Percentiles rank a stretch among this genome's conserved stretches.
These are phyloP conservation scores for Trachurus trachurus DNA, from an alignment of 2,797 vertebrate species.

Conservation along the genomic window DNA sequence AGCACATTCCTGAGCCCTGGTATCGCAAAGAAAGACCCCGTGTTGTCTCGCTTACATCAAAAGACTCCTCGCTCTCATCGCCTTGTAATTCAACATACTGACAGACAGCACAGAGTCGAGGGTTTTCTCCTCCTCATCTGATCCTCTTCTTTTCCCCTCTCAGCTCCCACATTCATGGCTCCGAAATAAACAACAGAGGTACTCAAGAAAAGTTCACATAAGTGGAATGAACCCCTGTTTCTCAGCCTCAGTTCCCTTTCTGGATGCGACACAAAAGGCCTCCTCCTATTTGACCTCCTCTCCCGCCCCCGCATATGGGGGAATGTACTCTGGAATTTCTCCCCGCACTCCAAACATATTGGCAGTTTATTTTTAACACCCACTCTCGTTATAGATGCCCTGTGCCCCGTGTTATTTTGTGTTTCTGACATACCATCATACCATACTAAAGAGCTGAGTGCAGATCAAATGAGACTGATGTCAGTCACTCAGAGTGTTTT, in stretches of 20 bases:
- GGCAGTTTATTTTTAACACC: slow-evolving; percentile 81
- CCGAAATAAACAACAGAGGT: background rate
- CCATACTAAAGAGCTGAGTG: slow-evolving; percentile 60
- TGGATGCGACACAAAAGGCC: slow-evolving; percentile 77
- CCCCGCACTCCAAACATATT: slow-evolving; percentile 78
- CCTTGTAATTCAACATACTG: slow-evolving; percentile 74
- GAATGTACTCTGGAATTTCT: slow-evolving; percentile 84
- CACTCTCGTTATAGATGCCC: slow-evolving; percentile 76
- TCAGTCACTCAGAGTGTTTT: slow-evolving; percentile 16
- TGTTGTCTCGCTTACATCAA: slow-evolving; percentile 76
- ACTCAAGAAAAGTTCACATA: background rate
- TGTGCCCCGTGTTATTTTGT: slow-evolving; percentile 68
- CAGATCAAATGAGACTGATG: slow-evolving; percentile 51
- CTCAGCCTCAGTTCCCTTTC: slow-evolving; percentile 27
- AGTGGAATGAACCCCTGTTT: slow-evolving; percentile 10
- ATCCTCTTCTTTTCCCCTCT: background rate
- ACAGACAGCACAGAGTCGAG: slow-evolving; percentile 38
- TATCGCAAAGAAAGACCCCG: slow-evolving; percentile 62
- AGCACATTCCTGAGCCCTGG: slow-evolving; percentile 62
- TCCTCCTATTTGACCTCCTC: slow-evolving; percentile 66
- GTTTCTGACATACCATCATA: slow-evolving; percentile 63
- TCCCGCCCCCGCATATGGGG: slow-evolving; percentile 60
- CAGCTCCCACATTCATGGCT: background rate
- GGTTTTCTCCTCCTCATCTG: slow-evolving; percentile 21
- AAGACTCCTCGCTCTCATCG: slow-evolving; percentile 69